Evolutionary conservation across 2,888 invertebrate genomes (phyloP), one percentile per base, ranked within the genome.

Genomic region (Phengaris arion): DNA sequence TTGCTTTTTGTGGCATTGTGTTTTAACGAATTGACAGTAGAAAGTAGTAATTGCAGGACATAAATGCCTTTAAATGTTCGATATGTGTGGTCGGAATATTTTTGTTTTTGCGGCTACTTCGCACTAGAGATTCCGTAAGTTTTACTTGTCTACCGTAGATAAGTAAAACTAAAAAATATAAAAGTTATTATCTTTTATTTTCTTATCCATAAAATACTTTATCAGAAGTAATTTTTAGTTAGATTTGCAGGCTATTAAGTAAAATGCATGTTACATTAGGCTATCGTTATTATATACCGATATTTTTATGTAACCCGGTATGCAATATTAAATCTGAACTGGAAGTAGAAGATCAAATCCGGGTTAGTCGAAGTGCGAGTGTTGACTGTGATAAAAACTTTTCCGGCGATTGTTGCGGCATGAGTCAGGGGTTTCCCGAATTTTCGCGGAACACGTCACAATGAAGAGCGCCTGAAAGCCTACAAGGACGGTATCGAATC

Each of bases 361-460:
- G 64, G 64, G 64, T 64, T 59, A 59, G 59, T 59, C 54, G 6
- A 74, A 55, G 45, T 70, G 76, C 74, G 74, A 77, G 35, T 54
- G 22, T 64, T 10, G 10, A 64, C 15, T 68, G 13, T 35, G 51
- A 52, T 64, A 79, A 77, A 79, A 77, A 74, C 73, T 75, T 68
- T 75, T 73, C 74, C 80, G 83, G 78, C 75, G 74, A 75, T 85
- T 82, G 87, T 85, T 87, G 84, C 85, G 80, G 80, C 81, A 78
- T 93, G 93, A 93, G 82, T 93, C 93, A 93, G 81, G 89, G 89
- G 86, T 89, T 93, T 93, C 83, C 92, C 91, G 86, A 91, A 91
- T 91, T 93, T 92, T 83, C 82, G 81, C 81, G 80, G 80, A 81
- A 77, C 80, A 79, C 81, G 79, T 79, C 78, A 80, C 77, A 75